Base-by-base conservation (phyloP, 1,140 invertebrate genomes). In the Mamestra configurata region DNA sequence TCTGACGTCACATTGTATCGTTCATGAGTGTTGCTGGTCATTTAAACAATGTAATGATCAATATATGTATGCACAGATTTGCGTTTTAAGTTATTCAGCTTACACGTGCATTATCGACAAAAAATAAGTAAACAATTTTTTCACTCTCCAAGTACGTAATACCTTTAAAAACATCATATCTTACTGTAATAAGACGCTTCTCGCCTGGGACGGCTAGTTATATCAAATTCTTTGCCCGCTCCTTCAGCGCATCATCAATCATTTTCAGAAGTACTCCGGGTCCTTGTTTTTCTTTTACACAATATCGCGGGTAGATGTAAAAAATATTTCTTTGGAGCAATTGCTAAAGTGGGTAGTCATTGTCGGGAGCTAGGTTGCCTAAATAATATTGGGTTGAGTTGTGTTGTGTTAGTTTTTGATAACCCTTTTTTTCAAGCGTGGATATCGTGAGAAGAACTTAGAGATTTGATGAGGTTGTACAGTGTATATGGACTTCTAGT, bases 201-300 rank as follows among this genome's bases (percentile, higher is more conserved):
- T 53, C 55, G 7, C 72, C 37, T 4, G 55, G 72, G 55, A 59
- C 27, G 20, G 72, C 53, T 59, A 59, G 53, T 53, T 59, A 43
- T 43, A 55, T 22, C 51, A 43, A 43, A 59, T 75, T 43, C 20
- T 31, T 57, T 72, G 31, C 31, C 24, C 6, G 61, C 61, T 66
- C 18, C 61, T 66, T 22, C n/a, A 40, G n/a, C 6, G 53, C 20
- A 59, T 59, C 72, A 75, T 75, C 53, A 75, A 75, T 75, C 72
- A 75, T 75, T 57, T 57, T 57, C 35, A 75, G 15, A 59, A 55
- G 53, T 59, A 75, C 72, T 24, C 10, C 27, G 57, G 18, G 27
- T 20, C 61, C 72, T 75, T 75, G 72, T 75, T 75, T 75, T 75
- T 75, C 53, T 75, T 59, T 59, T 73, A 35, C 43, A 72, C 43